Evolutionary conservation across 2,888 invertebrate species (phyloP).

Genomic region (Leptopilina drosophilae): DNA sequence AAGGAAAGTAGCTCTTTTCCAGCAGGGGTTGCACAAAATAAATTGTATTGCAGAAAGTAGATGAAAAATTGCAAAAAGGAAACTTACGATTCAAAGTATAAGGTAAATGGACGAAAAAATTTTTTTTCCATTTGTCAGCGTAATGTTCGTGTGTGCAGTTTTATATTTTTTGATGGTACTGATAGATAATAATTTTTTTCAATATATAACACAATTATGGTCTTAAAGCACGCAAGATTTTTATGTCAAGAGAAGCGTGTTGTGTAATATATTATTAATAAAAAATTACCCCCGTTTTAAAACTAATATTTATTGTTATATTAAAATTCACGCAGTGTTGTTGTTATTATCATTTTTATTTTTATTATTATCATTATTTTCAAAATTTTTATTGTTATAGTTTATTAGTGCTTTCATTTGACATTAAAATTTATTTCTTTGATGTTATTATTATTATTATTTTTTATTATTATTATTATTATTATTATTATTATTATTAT

Average conservation of each 20-base stretch:
- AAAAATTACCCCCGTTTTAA: slow-evolving; percentile 9
- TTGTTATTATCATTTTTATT: not conserved
- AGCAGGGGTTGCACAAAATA: no score
- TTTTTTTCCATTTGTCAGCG: not conserved
- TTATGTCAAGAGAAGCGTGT: not conserved
- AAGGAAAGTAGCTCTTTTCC: no score
- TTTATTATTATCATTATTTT: not conserved
- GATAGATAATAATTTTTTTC: not conserved
- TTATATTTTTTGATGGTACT: not conserved
- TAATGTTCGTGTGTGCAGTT: not conserved
- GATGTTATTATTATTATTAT: no score
- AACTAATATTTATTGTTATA: not conserved
- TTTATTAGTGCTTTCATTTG: no score
- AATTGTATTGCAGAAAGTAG: no score
- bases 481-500: no score
- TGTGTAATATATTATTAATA: not conserved
- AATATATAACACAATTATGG: slow-evolving; percentile 4
- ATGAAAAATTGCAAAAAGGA: no score
- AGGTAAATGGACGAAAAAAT: not conserved
- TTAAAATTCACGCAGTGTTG: not conserved
- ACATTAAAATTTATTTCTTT: no score
- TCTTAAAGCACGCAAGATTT: slow-evolving; percentile 5
- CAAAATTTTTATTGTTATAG: no score
- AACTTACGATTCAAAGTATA: not conserved
- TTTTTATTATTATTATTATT: no score